Base-by-base conservation (phyloP, 2,113 vertebrate genomes). In the Esox niger region DNA sequence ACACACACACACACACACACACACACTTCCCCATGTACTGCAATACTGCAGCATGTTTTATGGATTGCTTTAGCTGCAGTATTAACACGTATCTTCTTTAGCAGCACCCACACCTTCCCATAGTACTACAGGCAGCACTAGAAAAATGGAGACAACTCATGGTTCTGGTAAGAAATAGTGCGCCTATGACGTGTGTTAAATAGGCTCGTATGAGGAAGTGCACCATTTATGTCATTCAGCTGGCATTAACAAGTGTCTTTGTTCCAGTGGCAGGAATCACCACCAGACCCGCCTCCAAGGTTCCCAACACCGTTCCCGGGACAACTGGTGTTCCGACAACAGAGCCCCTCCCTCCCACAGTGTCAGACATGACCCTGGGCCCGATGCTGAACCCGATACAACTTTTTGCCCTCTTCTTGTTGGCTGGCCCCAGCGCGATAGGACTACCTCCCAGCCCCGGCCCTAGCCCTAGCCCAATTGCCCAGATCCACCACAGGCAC, bases 81-180 rank as follows among this genome's bases (percentile, higher is more conserved):
- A n/a, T n/a, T n/a, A n/a, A n/a, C n/a, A n/a, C n/a, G n/a, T n/a
- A n/a, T n/a, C n/a, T n/a, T n/a, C n/a, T n/a, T 68, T 7, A 86
- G 85, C 43, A 26, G 63, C 67, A 62, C 64, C 79, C 6, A 84
- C 88, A 3, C 5, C 66, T 62, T 58, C 79, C 31, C 69, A 73
- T 9, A 72, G 13, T 4, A 86, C 88, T 64, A 84, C 82, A 1
- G 66, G 77, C 1, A 59, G 26, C 46, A 88, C 86, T 20, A 6
- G 75, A 10, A 83, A 65, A 72, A 69, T 70, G 63, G 81, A 88
- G 55, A 89, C 88, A 13, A 86, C 83, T 6, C 69, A 71, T 55
- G 74, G 38, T 43, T 43, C 17, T 43, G 38, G 87, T 89, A 64
- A 88, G 81, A 61, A n/a, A 32, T 25, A 46, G 5, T 11, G n/a